Conservation (phyloP, 1,140 invertebrate species). For the Sinonovacula constricta region DNA sequence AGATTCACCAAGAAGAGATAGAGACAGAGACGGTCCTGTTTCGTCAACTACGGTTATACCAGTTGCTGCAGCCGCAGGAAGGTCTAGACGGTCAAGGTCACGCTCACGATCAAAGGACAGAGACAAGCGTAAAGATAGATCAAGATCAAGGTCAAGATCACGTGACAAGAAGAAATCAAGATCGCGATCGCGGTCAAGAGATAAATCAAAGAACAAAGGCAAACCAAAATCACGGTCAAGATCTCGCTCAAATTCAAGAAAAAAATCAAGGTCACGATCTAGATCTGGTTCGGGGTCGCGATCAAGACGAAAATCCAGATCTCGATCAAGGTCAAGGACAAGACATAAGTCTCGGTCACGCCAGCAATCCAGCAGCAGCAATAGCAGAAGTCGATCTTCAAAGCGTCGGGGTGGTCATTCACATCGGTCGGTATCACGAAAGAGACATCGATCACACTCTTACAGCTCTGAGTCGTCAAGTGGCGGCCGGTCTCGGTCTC, state of each 20-base stretch:
- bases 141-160: conserved; percentile 6
- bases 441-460: too few relatives aligned
- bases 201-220: neutral
- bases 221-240: conserved; percentile 1
- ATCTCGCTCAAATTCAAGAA: neutral
- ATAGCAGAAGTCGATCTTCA: too few relatives aligned
- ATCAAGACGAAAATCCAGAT: conserved; percentile 10
- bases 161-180: conserved; percentile 2
- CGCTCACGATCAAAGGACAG: neutral
- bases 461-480: neutral
- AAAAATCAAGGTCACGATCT: conserved; percentile 13
- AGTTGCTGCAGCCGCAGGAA: conserved; percentile 19
- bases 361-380: conserved; percentile 6
- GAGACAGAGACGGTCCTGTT: conserved; percentile 11
- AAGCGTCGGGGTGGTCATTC: too few relatives aligned
- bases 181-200: conserved; percentile 1
- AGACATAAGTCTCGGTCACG: too few relatives aligned
- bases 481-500: conserved; percentile 13
- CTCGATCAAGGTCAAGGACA: neutral
- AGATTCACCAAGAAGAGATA: neutral
- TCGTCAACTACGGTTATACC: conserved; percentile 3
- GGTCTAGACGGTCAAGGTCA: neutral
- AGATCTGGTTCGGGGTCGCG: conserved; percentile 4
- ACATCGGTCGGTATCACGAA: too few relatives aligned
- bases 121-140: too few relatives aligned